Evolutionary conservation across 1,140 invertebrate species (phyloP).

Genomic region (Penaeus japonicus): DNA sequence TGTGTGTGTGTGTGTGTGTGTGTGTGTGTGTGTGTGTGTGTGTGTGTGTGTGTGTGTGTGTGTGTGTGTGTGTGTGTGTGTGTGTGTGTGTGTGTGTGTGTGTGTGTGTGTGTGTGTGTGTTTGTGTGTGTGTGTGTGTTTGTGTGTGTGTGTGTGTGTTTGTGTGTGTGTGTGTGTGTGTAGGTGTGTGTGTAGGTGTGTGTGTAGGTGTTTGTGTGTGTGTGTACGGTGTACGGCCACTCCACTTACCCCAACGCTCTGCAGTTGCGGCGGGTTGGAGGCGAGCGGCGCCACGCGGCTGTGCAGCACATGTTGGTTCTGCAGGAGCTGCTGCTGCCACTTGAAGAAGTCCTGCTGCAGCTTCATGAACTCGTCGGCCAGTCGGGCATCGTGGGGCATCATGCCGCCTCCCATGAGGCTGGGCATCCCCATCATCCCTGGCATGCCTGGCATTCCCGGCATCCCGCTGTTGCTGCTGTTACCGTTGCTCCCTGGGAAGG

Average conservation of each 20-base stretch:
- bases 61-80: no score
- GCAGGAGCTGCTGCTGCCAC: conserved; percentile 59
- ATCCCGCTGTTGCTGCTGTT: background rate
- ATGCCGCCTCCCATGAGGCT: conserved; percentile 4
- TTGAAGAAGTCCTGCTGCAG: conserved; percentile 58
- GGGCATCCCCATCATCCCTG: background rate
- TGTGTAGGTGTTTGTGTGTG: no score
- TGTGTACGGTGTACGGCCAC: no score
- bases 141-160: no score
- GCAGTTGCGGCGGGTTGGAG: conserved; percentile 36
- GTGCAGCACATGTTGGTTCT: conserved; percentile 59
- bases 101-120: no score
- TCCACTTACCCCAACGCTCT: conserved; percentile 45
- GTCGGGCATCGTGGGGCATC: background rate
- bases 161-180: no score
- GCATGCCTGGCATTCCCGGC: conserved; percentile 37
- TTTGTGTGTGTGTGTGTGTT: no score
- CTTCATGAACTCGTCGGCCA: conserved; percentile 58
- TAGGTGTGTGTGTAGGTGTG: no score
- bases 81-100: no score
- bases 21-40: no score
- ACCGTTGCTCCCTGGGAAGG: background rate
- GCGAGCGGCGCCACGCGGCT: conserved; percentile 57
- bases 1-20: no score
- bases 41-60: no score